Evolutionary conservation across 2,888 invertebrate species (phyloP), one percentile per base, ranked within the genome.

Genomic region (Lochmaea crataegi): DNA sequence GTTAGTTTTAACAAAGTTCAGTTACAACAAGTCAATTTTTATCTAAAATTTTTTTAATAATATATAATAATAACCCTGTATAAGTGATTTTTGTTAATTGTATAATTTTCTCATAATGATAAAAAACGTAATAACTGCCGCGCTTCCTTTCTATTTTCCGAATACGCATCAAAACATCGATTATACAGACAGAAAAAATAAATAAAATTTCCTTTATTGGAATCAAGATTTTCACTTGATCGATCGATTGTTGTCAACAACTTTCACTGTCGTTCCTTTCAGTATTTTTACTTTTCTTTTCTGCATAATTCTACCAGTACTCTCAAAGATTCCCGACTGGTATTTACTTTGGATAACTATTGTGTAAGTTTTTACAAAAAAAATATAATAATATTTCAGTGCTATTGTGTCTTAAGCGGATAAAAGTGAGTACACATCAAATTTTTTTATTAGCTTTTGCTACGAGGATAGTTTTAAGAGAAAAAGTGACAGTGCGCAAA

Each of bases 251-350:
- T 58, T 51, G 45, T 67, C 57, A 58, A 58, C 57, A 67, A 67
- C 67, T 67, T 56, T 67, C 67, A 58, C 67, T 67, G 18, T 67
- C 10, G 42, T 42, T 56, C 12, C 45, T 67, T n/a, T 58, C 56
- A n/a, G 45, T 67, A 67, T 58, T 67, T 67, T 67, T 45, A 58
- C 67, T 58, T 58, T 67, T 67, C 22, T 45, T 42, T 42, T 56
- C 42, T 26, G 32, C 22, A 58, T 45, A 67, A 67, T 67, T 45
- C 12, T 51, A n/a, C 58, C 32, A 67, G 67, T 67, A 45, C 14
- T 22, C 26, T 18, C 9, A 67, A 58, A 67, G 58, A 58, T 67
- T 58, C 45, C 48, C 26, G 45, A 45, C 26, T 32, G 58, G 7
- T 32, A 32, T 32, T 5, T 45, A 58, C 57, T 41, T 16, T 16